phyloP scores from a whole-genome alignment of 2,113 vertebrate species.

The Speoplatyrhinus poulsoni region DNA sequence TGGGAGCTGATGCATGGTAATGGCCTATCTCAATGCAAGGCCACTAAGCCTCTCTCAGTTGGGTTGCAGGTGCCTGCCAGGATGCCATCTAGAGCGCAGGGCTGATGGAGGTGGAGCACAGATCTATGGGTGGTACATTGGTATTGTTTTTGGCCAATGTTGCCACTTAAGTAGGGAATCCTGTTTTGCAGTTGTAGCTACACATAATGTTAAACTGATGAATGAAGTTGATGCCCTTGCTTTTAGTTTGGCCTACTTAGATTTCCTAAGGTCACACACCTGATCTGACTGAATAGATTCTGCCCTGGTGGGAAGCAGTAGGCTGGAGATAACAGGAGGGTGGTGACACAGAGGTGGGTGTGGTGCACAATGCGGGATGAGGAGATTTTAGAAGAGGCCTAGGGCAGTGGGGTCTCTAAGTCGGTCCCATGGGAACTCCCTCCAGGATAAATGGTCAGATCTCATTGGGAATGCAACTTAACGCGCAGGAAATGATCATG shows the following conservation, averaged over 20 bases:
- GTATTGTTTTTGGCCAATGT: background rate
- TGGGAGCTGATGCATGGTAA: constrained; percentile 74
- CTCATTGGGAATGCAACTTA: constrained; percentile 75
- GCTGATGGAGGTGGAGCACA: constrained; percentile 54
- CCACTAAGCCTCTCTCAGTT: constrained; percentile 67
- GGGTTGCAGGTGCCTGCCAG: constrained; percentile 49
- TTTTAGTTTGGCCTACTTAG: background rate
- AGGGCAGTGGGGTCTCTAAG: constrained; percentile 65
- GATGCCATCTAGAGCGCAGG: constrained; percentile 40
- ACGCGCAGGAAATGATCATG: constrained; percentile 80
- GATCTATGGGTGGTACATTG: constrained; percentile 29
- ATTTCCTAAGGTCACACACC: constrained; percentile 8
- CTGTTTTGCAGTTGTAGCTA: no score
- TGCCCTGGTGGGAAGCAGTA: constrained; percentile 17
- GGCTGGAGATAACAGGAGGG: constrained; percentile 24
- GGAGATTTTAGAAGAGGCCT: constrained; percentile 27
- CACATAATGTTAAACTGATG: background rate
- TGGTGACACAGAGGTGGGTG: constrained; percentile 26
- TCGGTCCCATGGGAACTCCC: constrained; percentile 65
- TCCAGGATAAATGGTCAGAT: constrained; percentile 76
- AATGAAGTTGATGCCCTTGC: background rate
- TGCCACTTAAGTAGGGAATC: background rate
- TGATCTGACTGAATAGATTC: constrained; percentile 3
- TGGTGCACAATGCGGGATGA: constrained; percentile 28
- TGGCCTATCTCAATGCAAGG: constrained; percentile 58